phyloP scores from a whole-genome alignment of 2,797 vertebrate genomes.

The Buceros bicornis region DNA sequence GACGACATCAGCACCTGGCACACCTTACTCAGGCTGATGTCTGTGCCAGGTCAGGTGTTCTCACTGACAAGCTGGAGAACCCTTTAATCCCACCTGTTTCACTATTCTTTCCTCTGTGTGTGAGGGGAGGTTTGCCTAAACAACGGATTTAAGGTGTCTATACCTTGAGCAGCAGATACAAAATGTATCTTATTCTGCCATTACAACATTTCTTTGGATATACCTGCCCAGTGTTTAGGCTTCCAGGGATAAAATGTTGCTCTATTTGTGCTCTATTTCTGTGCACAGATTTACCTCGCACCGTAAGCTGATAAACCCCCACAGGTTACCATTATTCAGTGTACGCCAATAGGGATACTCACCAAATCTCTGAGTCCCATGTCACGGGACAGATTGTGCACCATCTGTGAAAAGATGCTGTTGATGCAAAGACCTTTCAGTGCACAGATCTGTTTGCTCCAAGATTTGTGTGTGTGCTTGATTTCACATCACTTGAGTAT shows the following conservation, averaged over 20 bases:
- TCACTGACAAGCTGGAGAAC: background rate
- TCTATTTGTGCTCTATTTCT: background rate
- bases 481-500: background rate
- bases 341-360: background rate
- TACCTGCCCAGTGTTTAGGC: background rate
- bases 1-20: background rate
- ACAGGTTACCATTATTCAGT: background rate
- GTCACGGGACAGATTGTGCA: rapidly evolving
- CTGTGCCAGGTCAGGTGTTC: background rate
- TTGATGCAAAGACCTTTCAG: background rate
- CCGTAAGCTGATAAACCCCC: background rate
- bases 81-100: background rate
- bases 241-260: background rate
- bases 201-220: background rate
- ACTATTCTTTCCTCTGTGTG: background rate
- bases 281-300: background rate
- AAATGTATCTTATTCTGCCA: background rate
- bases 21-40: background rate
- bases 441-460: background rate
- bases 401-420: background rate
- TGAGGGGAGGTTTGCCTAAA: background rate
- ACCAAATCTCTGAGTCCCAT: background rate
- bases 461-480: background rate
- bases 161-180: background rate
- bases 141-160: background rate